A percentile compares a stretch with the other conserved stretches of the same genome.
These are phyloP conservation scores for Poecilia wingei DNA, from an alignment of 2,797 vertebrate species.

Conservation along the genomic window DNA sequence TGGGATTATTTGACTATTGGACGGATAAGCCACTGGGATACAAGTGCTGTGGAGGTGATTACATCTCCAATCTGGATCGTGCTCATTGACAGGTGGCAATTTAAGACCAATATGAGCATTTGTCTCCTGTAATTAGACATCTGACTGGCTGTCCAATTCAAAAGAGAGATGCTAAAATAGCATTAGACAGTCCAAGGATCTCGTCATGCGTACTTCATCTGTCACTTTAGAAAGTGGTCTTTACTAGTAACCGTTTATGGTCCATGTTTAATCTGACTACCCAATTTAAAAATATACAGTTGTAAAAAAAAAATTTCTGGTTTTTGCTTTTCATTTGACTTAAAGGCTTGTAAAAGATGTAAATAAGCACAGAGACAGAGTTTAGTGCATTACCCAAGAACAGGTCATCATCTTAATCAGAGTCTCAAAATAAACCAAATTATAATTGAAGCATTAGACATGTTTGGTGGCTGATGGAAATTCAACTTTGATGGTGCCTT, in stretches of 20 bases:
- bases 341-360: neutral
- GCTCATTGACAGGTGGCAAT: slow-evolving; percentile 43
- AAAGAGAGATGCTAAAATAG: neutral
- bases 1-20: slow-evolving; percentile 46
- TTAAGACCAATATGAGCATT: slow-evolving; percentile 43
- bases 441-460: neutral
- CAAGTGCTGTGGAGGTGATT: slow-evolving; percentile 41
- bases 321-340: neutral
- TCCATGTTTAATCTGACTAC: neutral
- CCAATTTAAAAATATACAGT: neutral
- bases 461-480: neutral
- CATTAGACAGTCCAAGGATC: neutral
- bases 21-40: slow-evolving; percentile 28
- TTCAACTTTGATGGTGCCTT: neutral
- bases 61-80: slow-evolving; percentile 39
- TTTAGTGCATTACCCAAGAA: too few relatives aligned
- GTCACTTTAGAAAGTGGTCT: neutral
- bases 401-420: too few relatives aligned
- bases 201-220: neutral
- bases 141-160: slow-evolving; percentile 34
- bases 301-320: neutral
- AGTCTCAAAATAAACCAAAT: neutral
- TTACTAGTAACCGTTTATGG: neutral
- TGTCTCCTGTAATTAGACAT: slow-evolving; percentile 36
- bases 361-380: neutral